phyloP scores from a whole-genome alignment of 2,113 vertebrate species.

The Polyodon spathula region DNA sequence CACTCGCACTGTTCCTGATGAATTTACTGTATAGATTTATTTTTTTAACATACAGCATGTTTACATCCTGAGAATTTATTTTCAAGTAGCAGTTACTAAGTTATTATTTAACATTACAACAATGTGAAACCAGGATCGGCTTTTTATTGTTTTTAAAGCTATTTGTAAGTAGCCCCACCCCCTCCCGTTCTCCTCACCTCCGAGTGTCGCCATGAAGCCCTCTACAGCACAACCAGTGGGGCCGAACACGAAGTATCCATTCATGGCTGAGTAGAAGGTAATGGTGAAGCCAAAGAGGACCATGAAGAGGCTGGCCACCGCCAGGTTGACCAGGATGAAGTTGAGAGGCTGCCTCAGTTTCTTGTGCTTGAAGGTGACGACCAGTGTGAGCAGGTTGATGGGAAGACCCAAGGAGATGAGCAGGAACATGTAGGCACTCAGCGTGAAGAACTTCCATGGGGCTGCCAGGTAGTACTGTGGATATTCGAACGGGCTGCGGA shows the following conservation, averaged over 20 bases:
- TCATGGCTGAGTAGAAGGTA: slow-evolving; percentile 43
- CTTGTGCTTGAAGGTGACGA: slow-evolving; percentile 68
- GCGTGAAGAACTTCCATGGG: slow-evolving; percentile 82
- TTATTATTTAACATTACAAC: not conserved
- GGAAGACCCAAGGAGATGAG: slow-evolving; percentile 81
- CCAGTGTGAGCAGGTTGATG: slow-evolving; percentile 80
- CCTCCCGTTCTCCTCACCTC: slow-evolving; percentile 43
- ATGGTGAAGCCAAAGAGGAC: slow-evolving; percentile 56
- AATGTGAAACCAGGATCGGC: not conserved
- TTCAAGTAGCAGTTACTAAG: not conserved
- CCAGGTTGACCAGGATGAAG: slow-evolving; percentile 64
- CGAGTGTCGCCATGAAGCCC: slow-evolving; percentile 60
- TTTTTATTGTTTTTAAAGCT: not conserved
- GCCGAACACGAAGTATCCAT: slow-evolving; percentile 53
- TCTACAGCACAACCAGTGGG: slow-evolving; percentile 41
- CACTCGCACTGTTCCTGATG: too few relatives aligned
- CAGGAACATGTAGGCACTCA: slow-evolving; percentile 92
- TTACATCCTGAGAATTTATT: not conserved
- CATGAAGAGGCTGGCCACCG: slow-evolving; percentile 60
- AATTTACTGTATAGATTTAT: not conserved
- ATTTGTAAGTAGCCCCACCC: not conserved
- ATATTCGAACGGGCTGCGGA: slow-evolving; percentile 83
- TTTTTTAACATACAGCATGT: not conserved
- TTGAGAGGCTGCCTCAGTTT: slow-evolving; percentile 69
- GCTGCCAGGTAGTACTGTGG: slow-evolving; percentile 94